phyloP scores from a whole-genome alignment of 2,113 vertebrate genomes.

The Malurus elegans region DNA sequence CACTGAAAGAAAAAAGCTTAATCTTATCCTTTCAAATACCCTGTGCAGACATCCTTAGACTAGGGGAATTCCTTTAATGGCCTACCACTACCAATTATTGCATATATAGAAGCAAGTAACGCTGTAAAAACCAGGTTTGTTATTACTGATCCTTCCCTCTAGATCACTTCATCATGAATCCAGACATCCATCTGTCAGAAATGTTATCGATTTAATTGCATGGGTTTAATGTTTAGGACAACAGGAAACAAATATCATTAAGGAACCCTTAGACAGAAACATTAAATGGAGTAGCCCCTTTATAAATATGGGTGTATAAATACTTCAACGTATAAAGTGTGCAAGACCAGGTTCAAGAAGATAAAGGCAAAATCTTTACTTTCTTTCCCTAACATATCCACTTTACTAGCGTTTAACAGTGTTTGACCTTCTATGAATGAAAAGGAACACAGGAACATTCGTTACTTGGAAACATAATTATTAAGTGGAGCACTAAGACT shows the following conservation, averaged over 20 bases:
- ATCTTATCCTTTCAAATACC: background rate
- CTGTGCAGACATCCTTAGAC: background rate
- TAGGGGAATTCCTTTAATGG: background rate
- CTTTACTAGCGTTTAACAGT: background rate
- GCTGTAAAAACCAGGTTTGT: background rate
- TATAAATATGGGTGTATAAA: background rate
- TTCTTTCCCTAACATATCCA: background rate
- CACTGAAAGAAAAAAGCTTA: background rate
- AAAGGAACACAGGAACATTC: background rate
- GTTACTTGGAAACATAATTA: background rate
- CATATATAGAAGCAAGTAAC: background rate
- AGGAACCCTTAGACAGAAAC: background rate
- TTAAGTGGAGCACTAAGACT: background rate
- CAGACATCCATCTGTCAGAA: background rate
- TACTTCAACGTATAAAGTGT: background rate
- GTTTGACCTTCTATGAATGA: background rate
- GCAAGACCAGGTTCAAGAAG: background rate
- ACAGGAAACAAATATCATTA: background rate
- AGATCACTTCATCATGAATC: background rate
- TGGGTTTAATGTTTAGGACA: background rate
- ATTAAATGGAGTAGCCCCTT: background rate
- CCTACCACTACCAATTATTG: background rate
- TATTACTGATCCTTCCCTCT: background rate
- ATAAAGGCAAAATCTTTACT: background rate
- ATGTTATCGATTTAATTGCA: background rate